Evolutionary conservation across 2,113 vertebrate genomes (phyloP).

Genomic region (Echinops telfairi): DNA sequence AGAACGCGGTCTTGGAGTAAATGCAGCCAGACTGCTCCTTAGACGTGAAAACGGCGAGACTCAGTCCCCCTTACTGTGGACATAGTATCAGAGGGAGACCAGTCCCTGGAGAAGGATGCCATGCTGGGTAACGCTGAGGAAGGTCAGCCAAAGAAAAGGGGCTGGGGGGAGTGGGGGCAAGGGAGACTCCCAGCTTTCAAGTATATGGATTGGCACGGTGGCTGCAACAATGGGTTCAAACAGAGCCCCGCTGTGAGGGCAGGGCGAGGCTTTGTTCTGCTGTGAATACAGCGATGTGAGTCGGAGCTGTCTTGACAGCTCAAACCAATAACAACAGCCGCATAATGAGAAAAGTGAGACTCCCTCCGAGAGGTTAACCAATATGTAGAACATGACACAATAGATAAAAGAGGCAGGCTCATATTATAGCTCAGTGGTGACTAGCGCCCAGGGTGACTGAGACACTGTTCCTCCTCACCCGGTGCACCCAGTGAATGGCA

Average conservation of each 20-base stretch:
- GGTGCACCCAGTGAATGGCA: rapidly evolving
- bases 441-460: rapidly evolving
- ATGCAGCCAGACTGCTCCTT: background rate
- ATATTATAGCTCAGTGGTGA: background rate
- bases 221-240: background rate
- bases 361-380: background rate
- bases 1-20: background rate
- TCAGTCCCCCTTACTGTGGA: background rate
- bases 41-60: background rate
- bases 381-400: background rate
- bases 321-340: background rate
- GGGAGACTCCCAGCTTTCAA: background rate
- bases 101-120: background rate
- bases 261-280: background rate
- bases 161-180: too few species aligned
- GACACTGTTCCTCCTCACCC: rapidly evolving
- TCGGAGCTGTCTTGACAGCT: background rate
- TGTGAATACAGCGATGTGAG: background rate
- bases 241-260: background rate
- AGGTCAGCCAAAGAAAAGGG: background rate
- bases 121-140: background rate
- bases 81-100: background rate
- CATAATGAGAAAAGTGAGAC: background rate
- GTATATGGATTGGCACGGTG: background rate
- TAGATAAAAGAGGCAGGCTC: background rate